A percentile compares a stretch with the other conserved stretches of the same genome.
phyloP scores from a whole-genome alignment of 2,113 vertebrate genomes.

The Marmota flaviventris region DNA sequence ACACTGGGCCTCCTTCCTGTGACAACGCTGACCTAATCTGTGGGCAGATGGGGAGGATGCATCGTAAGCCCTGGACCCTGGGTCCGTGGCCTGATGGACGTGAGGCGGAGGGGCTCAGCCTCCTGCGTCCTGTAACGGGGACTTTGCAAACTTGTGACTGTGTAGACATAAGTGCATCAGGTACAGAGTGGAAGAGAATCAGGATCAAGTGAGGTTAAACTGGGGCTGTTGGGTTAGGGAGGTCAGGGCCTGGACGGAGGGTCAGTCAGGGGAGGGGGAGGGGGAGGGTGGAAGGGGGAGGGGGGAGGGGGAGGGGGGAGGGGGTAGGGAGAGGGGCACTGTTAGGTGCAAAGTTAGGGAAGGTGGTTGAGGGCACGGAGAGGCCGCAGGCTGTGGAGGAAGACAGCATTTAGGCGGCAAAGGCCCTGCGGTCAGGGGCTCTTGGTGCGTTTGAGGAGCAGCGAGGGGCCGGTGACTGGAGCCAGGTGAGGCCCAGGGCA shows the following conservation, averaged over 20 bases:
- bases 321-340: fast-evolving
- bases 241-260: not conserved
- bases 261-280: not conserved
- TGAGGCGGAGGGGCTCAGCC: not conserved
- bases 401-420: not conserved
- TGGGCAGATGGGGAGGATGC: not conserved
- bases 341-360: not conserved
- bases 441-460: not conserved
- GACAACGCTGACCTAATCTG: not conserved
- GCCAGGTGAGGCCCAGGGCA: not conserved
- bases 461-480: not conserved
- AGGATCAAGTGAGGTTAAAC: not conserved
- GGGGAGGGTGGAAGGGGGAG: too few species aligned
- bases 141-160: not conserved
- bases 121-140: not conserved
- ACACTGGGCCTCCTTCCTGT: not conserved
- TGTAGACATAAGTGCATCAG: not conserved
- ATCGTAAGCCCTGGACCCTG: fast-evolving
- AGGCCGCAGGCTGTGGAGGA: too few species aligned
- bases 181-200: not conserved
- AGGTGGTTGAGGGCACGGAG: not conserved
- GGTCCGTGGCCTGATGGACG: not conserved
- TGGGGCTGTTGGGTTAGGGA: not conserved
- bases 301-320: too few species aligned
- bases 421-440: not conserved